Evolutionary conservation across 1,140 invertebrate genomes (phyloP).

Genomic region (Dreissena rostriformis): DNA sequence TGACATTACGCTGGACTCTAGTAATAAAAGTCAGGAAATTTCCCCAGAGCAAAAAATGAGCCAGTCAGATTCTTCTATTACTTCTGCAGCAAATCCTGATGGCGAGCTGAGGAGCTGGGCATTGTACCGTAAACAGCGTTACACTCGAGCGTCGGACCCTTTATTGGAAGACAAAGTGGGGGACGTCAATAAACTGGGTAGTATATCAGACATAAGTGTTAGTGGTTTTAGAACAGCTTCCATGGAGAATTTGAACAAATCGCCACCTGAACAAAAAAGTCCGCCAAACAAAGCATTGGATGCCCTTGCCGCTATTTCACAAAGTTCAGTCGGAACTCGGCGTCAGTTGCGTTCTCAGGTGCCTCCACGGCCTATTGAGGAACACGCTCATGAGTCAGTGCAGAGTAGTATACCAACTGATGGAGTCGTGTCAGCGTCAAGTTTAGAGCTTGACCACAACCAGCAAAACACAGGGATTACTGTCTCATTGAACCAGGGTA

Average conservation of each 20-base stretch:
- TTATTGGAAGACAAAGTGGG: slow-evolving; percentile 54
- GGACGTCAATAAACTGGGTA: slow-evolving; percentile 48
- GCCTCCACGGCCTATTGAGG: neutral
- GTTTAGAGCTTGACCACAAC: too few species aligned
- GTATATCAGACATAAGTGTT: slow-evolving; percentile 55
- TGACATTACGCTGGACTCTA: slow-evolving; percentile 34
- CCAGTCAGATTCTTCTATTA: slow-evolving; percentile 22
- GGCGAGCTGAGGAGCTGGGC: slow-evolving; percentile 45
- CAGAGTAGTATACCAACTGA: too few species aligned
- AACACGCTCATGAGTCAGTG: too few species aligned
- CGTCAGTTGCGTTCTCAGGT: neutral
- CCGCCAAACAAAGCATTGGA: slow-evolving; percentile 2
- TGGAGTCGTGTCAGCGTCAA: too few species aligned
- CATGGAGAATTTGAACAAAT: slow-evolving; percentile 39
- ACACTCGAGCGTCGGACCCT: slow-evolving; percentile 40
- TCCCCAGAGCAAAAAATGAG: slow-evolving; percentile 38
- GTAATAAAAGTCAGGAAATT: slow-evolving; percentile 3
- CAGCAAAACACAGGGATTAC: too few species aligned
- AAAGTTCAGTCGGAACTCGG: slow-evolving; percentile 38
- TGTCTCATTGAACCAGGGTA: too few species aligned
- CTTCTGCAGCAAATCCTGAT: neutral
- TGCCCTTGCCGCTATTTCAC: slow-evolving; percentile 39
- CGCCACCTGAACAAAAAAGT: neutral
- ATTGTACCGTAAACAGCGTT: slow-evolving; percentile 44
- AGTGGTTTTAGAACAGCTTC: slow-evolving; percentile 51